These are phyloP conservation scores for Eonycteris spelaea DNA, from an alignment of 2,113 vertebrate genomes.

Conservation along the genomic window DNA sequence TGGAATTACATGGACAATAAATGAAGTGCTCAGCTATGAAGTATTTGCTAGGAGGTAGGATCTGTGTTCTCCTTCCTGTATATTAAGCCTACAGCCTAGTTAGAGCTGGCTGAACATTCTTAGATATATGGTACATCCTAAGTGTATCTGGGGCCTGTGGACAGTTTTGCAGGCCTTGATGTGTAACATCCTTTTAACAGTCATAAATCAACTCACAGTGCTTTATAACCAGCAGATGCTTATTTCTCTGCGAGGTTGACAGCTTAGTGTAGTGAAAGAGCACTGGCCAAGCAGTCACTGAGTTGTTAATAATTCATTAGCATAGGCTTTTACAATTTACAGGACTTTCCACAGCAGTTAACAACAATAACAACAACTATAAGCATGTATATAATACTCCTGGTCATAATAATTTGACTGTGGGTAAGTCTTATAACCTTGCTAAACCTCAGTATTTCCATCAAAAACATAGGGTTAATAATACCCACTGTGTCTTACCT, in stretches of 20 bases:
- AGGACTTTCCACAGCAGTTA: conserved; percentile 14
- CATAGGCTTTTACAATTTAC: background rate
- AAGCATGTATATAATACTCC: background rate
- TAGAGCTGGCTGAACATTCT: background rate
- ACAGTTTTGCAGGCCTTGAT: background rate
- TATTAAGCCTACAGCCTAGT: background rate
- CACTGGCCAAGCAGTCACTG: background rate
- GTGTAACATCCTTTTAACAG: background rate
- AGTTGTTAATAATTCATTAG: conserved; percentile 21
- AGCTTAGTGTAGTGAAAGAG: background rate
- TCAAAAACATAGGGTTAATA: background rate
- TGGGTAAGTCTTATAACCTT: background rate
- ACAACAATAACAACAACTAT: background rate
- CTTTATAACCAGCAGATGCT: background rate
- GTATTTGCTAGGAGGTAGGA: background rate
- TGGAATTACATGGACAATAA: background rate
- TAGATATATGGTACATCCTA: background rate
- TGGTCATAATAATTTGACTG: background rate
- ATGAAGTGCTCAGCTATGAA: background rate
- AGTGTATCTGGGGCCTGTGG: background rate
- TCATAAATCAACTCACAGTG: background rate
- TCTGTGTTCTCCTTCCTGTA: background rate
- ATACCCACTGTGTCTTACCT: background rate
- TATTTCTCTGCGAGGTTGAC: background rate
- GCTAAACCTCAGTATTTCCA: conserved; percentile 29